Conservation (phyloP, 2,888 invertebrate species). For the Tetramorium bicarinatum region DNA sequence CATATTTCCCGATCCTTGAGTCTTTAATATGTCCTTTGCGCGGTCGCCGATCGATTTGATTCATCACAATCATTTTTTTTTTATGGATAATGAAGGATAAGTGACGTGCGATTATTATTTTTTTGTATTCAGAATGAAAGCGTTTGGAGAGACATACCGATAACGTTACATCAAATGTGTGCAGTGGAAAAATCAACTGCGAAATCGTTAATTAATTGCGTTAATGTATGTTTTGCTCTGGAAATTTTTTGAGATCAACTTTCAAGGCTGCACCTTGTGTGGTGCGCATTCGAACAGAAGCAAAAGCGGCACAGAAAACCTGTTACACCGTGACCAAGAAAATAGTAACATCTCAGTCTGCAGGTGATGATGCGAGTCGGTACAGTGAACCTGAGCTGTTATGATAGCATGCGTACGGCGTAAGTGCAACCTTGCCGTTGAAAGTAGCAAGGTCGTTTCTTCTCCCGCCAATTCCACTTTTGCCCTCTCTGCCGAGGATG, state of each 20-base stretch:
- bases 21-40: background rate
- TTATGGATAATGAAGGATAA: constrained; percentile 9
- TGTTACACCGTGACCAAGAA: constrained; percentile 32
- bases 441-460: constrained; percentile 82
- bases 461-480: constrained; percentile 68
- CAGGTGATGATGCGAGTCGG: constrained; percentile 42
- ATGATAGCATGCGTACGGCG: constrained; percentile 65
- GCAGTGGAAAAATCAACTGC: background rate
- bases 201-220: background rate
- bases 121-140: background rate
- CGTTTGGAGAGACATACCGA: background rate
- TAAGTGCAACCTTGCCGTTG: constrained; percentile 82
- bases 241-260: background rate
- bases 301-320: background rate
- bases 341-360: constrained; percentile 30
- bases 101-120: background rate
- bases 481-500: constrained; percentile 48
- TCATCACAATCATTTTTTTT: constrained; percentile 6
- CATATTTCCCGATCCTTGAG: constrained; percentile 34
- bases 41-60: constrained; percentile 14
- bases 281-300: background rate
- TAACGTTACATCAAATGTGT: background rate
- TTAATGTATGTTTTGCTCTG: background rate
- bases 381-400: constrained; percentile 74
- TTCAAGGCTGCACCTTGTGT: background rate